phyloP scores from a whole-genome alignment of 1,140 invertebrate genomes.

The Drosophila erecta region DNA sequence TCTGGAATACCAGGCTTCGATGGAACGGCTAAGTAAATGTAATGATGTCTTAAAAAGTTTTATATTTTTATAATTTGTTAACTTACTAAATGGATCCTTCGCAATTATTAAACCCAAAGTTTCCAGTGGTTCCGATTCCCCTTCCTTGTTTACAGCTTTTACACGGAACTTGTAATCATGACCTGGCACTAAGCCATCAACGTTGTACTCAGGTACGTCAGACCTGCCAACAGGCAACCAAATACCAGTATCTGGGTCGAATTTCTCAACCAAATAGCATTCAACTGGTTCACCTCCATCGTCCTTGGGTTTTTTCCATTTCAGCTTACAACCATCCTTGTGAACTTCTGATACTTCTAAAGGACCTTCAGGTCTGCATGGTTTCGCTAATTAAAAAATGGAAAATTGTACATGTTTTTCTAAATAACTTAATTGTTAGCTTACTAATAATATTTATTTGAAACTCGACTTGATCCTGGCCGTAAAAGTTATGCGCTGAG shows the following conservation, averaged over 20 bases:
- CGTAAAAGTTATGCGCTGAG: slow-evolving; percentile 93
- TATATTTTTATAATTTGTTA: not conserved
- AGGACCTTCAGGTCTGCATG: slow-evolving; percentile 96
- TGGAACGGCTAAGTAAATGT: slow-evolving; percentile 87
- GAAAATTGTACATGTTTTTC: slow-evolving; percentile 6
- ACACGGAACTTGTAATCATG: slow-evolving; percentile 99
- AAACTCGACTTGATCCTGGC: slow-evolving; percentile 94
- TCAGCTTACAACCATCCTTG: slow-evolving; percentile 97
- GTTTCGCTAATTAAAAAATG: slow-evolving; percentile 89
- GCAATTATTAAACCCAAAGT: slow-evolving; percentile 96
- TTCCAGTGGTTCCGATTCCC: slow-evolving; percentile 98
- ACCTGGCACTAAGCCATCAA: slow-evolving; percentile 94
- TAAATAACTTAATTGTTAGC: slow-evolving; percentile 59
- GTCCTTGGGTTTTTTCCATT: slow-evolving; percentile 99
- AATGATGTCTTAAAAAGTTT: not conserved
- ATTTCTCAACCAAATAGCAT: slow-evolving; percentile 98
- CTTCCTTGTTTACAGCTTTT: slow-evolving; percentile 98
- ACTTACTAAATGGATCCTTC: slow-evolving; percentile 95
- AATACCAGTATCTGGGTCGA: slow-evolving; percentile 94
- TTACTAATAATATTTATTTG: slow-evolving; percentile 96
- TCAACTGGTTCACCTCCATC: slow-evolving; percentile 98
- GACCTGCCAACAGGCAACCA: slow-evolving; percentile 95
- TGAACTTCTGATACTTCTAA: slow-evolving; percentile 97
- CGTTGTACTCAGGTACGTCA: slow-evolving; percentile 93
- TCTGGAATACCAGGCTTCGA: slow-evolving; percentile 93